Evolutionary conservation across 2,797 vertebrate genomes (phyloP).

Genomic region (Ptychadena robeensis): DNA sequence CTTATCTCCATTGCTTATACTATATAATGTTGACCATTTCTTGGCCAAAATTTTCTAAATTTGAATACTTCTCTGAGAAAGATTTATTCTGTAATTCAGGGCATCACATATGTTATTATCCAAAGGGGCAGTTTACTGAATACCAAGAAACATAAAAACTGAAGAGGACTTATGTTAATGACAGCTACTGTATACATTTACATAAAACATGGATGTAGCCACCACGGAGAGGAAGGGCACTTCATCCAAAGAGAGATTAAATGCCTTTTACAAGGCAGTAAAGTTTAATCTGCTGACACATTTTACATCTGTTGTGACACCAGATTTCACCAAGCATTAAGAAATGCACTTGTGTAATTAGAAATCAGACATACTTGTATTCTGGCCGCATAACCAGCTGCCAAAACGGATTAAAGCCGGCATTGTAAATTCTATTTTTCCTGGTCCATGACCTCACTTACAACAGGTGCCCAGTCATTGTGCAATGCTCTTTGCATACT

Average conservation of each 20-base stretch:
- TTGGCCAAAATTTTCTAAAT: no score
- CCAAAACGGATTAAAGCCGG: constrained; percentile 28
- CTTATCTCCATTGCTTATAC: no score
- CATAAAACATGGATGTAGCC: background rate
- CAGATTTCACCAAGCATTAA: constrained; percentile 25
- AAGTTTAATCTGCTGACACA: constrained; percentile 32
- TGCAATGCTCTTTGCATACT: constrained; percentile 44
- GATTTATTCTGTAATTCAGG: background rate
- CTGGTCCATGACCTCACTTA: constrained; percentile 26
- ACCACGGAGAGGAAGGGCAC: background rate
- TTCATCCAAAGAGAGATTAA: background rate
- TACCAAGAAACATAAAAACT: background rate
- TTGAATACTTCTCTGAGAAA: no score
- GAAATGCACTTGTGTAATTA: constrained; percentile 35
- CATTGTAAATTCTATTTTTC: constrained; percentile 42
- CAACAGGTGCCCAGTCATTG: constrained; percentile 43
- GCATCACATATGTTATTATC: background rate
- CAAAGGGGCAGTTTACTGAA: background rate
- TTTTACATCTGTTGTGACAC: constrained; percentile 28
- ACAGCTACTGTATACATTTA: background rate
- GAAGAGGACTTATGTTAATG: background rate
- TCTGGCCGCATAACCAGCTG: constrained; percentile 16
- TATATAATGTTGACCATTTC: no score
- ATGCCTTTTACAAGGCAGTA: constrained; percentile 12
- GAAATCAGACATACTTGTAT: constrained; percentile 10